Evolutionary conservation across 2,113 vertebrate genomes (phyloP), one percentile per base, ranked within the genome.

Genomic region (Thymallus thymallus): DNA sequence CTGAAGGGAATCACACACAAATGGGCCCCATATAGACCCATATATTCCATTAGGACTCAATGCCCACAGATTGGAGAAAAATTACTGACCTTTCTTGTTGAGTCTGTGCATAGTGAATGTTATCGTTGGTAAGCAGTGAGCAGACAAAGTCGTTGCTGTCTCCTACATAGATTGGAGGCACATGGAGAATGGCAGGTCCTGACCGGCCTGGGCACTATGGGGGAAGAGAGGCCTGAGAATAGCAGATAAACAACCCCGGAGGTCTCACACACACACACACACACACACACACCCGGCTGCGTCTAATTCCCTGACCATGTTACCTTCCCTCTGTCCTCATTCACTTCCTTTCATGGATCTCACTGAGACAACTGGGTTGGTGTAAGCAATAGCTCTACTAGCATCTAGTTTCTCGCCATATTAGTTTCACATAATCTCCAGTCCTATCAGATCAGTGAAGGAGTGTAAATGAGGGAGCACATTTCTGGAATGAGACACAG

Each of bases 81-180:
- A 55, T 63, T 58, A 68, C 65, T 85, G 86, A 84, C 86, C 87
- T 86, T 86, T 78, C 32, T 72, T 12, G 73, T 66, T 60, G 76
- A 29, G 32, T 79, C 55, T 73, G 72, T 60, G 61, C 73, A 63
- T 55, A 75, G 76, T 82, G 85, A 88, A 90, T 89, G 88, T 87
- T 90, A 85, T 88, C 86, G 35, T 68, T 30, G 24, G 66, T 32
- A 63, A 89, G 68, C 85, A 86, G 84, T 65, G 13, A 56, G n/a
- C 30, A n/a, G 78, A 78, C 77, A 76, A 71, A 80, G 67, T 20
- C 41, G 41, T n/a, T 26, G 58, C 64, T 60, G 24, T 23, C 4
- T 58, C 64, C 69, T 72, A 76, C 78, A 76, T 66, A 85, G 56
- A 73, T 81, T 72, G 72, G 74, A 76, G 67, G 66, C 64, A 77